A percentile compares a stretch with the other conserved stretches of the same genome.
These are phyloP conservation scores for Oenanthe oenanthe DNA, from an alignment of 2,113 vertebrate genomes.

Conservation along the genomic window DNA sequence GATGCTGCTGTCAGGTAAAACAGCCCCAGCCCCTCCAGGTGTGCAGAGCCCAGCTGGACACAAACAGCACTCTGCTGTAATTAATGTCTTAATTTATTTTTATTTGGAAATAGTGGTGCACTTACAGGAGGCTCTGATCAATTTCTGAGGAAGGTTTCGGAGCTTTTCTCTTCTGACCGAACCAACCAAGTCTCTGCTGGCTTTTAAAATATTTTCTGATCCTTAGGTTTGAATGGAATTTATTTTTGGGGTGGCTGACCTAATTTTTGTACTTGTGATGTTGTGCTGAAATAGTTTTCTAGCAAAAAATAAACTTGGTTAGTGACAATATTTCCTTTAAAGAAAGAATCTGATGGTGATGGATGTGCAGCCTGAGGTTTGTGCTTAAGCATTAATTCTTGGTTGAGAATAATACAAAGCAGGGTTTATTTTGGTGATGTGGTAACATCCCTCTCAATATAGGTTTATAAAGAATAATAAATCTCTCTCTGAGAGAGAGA, in stretches of 20 bases:
- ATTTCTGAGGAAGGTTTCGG: not conserved
- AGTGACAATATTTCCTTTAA: not conserved
- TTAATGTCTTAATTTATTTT: not conserved
- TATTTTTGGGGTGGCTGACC: fast-evolving
- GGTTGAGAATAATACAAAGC: not conserved
- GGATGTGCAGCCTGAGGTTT: not conserved
- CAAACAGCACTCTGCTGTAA: not conserved
- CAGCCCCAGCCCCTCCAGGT: no score
- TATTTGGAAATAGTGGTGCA: not conserved
- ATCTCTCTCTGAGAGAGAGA: not conserved
- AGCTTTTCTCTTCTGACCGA: not conserved
- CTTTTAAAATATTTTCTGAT: not conserved
- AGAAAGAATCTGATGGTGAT: not conserved
- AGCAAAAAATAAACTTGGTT: not conserved
- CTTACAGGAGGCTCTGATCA: not conserved
- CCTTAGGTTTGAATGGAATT: not conserved
- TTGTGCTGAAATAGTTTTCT: not conserved
- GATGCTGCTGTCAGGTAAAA: conserved; percentile 95
- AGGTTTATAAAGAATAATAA: not conserved
- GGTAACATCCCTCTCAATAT: not conserved
- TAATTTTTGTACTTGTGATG: not conserved
- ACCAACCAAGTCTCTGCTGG: not conserved
- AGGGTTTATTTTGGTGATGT: not conserved
- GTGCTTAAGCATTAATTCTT: not conserved
- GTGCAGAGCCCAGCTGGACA: not conserved